Base-by-base conservation (phyloP, 2,113 vertebrate genomes). In the Paraplagusia blochii region DNA sequence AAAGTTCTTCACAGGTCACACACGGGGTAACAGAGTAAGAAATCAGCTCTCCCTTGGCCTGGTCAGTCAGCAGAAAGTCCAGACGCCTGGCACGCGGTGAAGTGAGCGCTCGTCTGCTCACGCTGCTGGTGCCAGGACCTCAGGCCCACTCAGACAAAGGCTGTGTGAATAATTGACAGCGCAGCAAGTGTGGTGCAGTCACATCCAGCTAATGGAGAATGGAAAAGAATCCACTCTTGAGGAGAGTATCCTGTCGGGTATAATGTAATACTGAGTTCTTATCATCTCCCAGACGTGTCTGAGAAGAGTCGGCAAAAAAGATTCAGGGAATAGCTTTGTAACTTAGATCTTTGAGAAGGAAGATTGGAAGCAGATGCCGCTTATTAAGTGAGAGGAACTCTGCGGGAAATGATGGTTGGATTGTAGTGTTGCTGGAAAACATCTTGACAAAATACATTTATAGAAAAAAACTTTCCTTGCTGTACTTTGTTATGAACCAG, bases 151-250 rank as follows among this genome's bases (percentile, higher is more conserved):
- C 69, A 65, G 54, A 81, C 77, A 60, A 77, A 64, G 58, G 44
- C 46, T 42, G 42, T 63, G 66, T 89, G 68, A 89, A 84, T 84
- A 77, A 86, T 81, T 85, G 78, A 89, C 71, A 65, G 65, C 49
- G 11, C 49, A 44, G 72, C 66, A 39, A 29, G 53, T 69, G 47
- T 2, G 52, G 50, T 50, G 76, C 60, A 63, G 69, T 61, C 66
- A 58, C 66, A 74, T 15, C 44, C 60, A 74, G 63, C 78, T 79
- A 77, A 81, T 71, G 75, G 73, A 74, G 60, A 69, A 52, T 54
- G 72, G 67, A 63, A 29, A 55, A 66, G 68, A 56, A 74, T 66
- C 63, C 57, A 66, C 61, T 77, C 61, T 61, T 45, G 47, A 45
- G 72, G 45, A 50, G 12, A 34, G 16, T 10, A 7, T 43, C 48